These are phyloP conservation scores for Incurvaria masculella DNA, from an alignment of 2,888 invertebrate genomes.

Conservation along the genomic window DNA sequence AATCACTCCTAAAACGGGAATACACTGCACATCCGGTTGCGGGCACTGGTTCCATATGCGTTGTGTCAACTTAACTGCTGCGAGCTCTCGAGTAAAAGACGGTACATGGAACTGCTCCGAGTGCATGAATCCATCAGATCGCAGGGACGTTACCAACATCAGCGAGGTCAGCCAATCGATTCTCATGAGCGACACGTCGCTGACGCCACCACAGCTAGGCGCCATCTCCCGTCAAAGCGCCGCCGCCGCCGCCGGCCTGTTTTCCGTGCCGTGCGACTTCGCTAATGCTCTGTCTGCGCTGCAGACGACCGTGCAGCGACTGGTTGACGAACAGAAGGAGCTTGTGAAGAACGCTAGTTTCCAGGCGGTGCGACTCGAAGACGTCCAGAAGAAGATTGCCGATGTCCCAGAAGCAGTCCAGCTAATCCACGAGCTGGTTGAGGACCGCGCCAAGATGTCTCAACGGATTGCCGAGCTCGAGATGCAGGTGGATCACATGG, in stretches of 20 bases:
- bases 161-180: background rate
- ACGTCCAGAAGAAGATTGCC: background rate
- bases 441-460: background rate
- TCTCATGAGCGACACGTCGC: background rate
- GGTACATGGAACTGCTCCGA: too few species aligned
- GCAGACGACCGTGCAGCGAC: background rate
- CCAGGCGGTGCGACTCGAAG: background rate
- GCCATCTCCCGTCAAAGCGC: background rate
- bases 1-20: too few species aligned
- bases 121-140: too few species aligned
- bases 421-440: background rate
- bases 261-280: background rate
- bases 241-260: background rate
- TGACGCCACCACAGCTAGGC: background rate
- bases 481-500: background rate
- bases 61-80: too few species aligned
- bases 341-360: background rate
- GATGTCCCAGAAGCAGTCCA: background rate
- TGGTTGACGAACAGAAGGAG: background rate
- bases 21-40: too few species aligned
- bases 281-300: background rate
- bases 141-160: background rate
- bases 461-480: background rate
- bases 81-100: too few species aligned
- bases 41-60: too few species aligned